Percentiles rank a stretch among this genome's conserved stretches.
Conservation (phyloP, 2,113 vertebrate species). For the Aleadryas rufinucha region DNA sequence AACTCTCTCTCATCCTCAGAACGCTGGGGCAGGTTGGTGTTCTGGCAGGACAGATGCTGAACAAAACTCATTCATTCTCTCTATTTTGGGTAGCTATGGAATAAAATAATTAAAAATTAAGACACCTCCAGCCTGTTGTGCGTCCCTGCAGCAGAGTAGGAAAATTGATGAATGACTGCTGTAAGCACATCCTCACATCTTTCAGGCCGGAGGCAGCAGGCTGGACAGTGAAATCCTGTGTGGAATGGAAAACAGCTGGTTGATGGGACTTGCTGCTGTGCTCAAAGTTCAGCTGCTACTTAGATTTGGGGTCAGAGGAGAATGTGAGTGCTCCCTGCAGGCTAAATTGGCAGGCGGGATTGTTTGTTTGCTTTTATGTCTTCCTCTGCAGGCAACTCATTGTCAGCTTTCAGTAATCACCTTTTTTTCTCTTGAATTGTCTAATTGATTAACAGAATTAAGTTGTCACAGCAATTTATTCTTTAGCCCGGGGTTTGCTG, state of each 20-base stretch:
- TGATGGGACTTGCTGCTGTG: neutral
- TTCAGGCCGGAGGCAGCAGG: neutral
- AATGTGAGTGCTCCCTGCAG: neutral
- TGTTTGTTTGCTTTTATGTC: conserved; percentile 31
- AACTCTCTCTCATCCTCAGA: neutral
- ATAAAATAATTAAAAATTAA: neutral
- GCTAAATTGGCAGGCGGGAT: neutral
- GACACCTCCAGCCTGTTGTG: neutral
- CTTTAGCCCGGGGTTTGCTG: neutral
- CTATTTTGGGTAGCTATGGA: neutral
- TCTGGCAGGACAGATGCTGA: neutral
- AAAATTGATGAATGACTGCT: neutral
- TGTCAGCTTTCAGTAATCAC: conserved; percentile 44
- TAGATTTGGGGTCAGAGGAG: conserved; percentile 37
- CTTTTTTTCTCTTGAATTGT: neutral
- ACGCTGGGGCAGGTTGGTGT: neutral
- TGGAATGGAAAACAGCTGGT: conserved; percentile 18
- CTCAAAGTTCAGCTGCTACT: conserved; percentile 36
- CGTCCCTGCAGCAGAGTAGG: neutral
- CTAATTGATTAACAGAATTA: conserved; percentile 55
- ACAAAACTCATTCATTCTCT: neutral
- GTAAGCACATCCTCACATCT: neutral
- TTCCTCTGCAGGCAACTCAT: neutral
- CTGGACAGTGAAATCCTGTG: neutral
- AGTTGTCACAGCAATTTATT: conserved; percentile 18